phyloP scores from a whole-genome alignment of 30 jellyfish, hydroid and myxozoan genomes.

The Aurelia aurita region DNA sequence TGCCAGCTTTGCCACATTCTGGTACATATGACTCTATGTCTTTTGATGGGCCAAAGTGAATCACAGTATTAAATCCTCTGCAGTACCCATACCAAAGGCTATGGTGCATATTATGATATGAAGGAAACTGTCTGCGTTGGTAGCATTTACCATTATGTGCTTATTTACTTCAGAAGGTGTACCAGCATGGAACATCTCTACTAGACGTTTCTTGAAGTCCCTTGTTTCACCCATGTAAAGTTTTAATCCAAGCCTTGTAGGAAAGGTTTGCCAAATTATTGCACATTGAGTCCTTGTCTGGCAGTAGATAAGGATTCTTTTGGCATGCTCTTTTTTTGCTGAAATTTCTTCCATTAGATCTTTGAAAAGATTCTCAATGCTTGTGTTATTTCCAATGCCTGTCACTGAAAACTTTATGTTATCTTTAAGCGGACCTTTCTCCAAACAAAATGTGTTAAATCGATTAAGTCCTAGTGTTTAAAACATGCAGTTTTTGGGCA shows the following conservation, averaged over 20 bases:
- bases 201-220: constrained; percentile 1
- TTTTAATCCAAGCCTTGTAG: constrained; percentile 9
- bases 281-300: constrained; percentile 29
- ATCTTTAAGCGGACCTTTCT: neutral
- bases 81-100: constrained; percentile 61
- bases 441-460: neutral
- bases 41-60: constrained; percentile 59
- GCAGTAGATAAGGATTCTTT: constrained; percentile 16
- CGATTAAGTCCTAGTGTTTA: neutral
- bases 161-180: constrained; percentile 38
- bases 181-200: constrained; percentile 65
- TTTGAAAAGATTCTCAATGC: neutral
- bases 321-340: neutral
- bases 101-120: constrained; percentile 18
- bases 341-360: neutral
- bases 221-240: constrained; percentile 6
- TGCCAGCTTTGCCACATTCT: constrained; percentile 54
- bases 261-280: constrained; percentile 27
- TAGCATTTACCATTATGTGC: constrained; percentile 16
- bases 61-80: constrained; percentile 2
- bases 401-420: constrained; percentile 19
- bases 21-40: constrained; percentile 18
- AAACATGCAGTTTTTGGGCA: neutral
- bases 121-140: constrained; percentile 12
- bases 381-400: neutral